These are phyloP conservation scores for Octodon degus DNA, from an alignment of 2,113 vertebrate species.

Conservation along the genomic window DNA sequence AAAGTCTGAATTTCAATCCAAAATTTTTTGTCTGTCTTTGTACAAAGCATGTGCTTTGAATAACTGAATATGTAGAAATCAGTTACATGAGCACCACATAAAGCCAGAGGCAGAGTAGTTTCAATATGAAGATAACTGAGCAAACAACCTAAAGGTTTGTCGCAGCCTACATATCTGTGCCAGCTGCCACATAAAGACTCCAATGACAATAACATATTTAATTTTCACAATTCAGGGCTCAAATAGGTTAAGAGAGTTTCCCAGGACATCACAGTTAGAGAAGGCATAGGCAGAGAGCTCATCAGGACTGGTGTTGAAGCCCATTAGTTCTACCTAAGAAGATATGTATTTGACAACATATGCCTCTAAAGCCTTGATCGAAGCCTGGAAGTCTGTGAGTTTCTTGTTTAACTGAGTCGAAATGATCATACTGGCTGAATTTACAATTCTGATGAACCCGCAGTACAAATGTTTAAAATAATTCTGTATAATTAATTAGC, in stretches of 20 bases:
- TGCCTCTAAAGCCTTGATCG: neutral
- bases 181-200: neutral
- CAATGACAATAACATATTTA: neutral
- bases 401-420: conserved; percentile 2
- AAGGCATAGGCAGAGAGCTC: neutral
- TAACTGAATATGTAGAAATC: neutral
- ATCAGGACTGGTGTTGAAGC: neutral
- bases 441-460: neutral
- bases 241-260: neutral
- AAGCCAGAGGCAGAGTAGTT: neutral
- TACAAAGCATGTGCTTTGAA: neutral
- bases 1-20: conserved; percentile 17
- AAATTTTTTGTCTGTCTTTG: neutral
- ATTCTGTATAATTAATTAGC: neutral
- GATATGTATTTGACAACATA: neutral
- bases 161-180: neutral
- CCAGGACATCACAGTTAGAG: neutral
- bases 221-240: neutral
- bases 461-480: neutral
- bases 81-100: neutral
- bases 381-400: neutral
- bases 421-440: neutral
- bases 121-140: neutral
- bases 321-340: neutral
- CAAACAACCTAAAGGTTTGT: neutral